A percentile compares a stretch with the other conserved stretches of the same genome.
Evolutionary conservation across 2,113 vertebrate species (phyloP).

Genomic region (Chrysochloris asiatica): DNA sequence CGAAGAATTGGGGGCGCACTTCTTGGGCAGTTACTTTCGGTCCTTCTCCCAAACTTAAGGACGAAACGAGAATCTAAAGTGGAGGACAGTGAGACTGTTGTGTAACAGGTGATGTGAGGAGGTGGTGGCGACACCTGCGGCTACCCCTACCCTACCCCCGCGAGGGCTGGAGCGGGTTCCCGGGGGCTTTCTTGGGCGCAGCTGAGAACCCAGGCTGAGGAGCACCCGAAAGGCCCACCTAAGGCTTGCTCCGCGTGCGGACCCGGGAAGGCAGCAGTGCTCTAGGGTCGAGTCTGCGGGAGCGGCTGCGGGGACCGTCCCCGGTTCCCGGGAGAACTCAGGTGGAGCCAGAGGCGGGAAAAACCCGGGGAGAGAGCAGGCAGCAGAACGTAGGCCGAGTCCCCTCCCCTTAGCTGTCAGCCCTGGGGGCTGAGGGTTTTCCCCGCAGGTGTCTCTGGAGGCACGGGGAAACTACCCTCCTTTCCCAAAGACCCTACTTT

Average conservation of each 20-base stretch:
- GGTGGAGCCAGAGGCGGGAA: neutral
- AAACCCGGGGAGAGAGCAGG: neutral
- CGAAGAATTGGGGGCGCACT: neutral
- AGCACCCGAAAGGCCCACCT: neutral
- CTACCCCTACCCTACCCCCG: too few relatives aligned
- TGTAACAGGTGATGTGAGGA: neutral
- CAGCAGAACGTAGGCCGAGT: neutral
- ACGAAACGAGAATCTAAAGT: neutral
- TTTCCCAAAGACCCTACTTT: neutral
- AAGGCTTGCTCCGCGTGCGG: neutral
- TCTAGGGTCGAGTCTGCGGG: neutral
- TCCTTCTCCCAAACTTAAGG: neutral
- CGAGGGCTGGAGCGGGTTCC: neutral
- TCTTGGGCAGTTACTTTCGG: neutral
- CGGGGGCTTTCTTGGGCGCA: neutral
- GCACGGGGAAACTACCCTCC: constrained; percentile 38
- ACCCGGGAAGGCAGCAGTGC: neutral
- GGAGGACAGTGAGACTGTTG: neutral
- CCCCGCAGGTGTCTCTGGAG: neutral
- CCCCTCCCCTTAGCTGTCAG: neutral
- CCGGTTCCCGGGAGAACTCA: neutral
- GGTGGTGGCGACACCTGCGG: neutral
- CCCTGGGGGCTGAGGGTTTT: neutral
- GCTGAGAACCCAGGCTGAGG: neutral
- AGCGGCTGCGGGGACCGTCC: neutral